Evolutionary conservation across 1,140 invertebrate genomes (phyloP), one percentile per base, ranked within the genome.

Genomic region (Cydia fagiglandana): DNA sequence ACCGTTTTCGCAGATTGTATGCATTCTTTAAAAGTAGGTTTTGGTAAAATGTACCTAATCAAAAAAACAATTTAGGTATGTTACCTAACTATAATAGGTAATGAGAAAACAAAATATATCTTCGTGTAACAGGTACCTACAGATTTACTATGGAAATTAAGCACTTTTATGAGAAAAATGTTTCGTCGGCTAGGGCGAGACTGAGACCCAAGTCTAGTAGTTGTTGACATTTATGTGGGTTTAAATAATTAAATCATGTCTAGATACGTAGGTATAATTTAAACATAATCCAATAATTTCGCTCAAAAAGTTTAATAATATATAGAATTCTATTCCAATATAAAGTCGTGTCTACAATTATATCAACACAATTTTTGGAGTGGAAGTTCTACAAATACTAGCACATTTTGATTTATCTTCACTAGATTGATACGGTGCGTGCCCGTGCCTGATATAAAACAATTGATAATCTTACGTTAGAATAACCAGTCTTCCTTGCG

Each of bases 371-470:
- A 5, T 56, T 15, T 7, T 56, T 17, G 3, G 0, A 17, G 6
- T 17, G 53, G n/a, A 56, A 6, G 4, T 56, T 56, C 53, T 56
- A 56, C 6, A 61, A 24, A 61, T 61, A 10, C 17, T 24, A 61
- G 20, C n/a, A 61, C 7, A 38, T 41, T 30, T 66, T 30, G 56
- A 20, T 70, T 70, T 70, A 70, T 70, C 66, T 41, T 41, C n/a
- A 17, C 30, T n/a, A 38, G 20, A 15, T 34, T 68, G 66, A 70
- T 70, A 70, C n/a, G 30, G 17, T 41, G 66, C 66, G 34, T 70
- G 66, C 34, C n/a, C 34, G 66, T 45, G 38, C 34, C 64, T 70
- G 66, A 70, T 70, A 70, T 45, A 45, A 70, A 70, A 70, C 38
- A 70, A 70, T 70, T 70, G 66, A 70, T 41, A 70, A 70, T 70